A percentile compares a stretch with the other conserved stretches of the same genome.
Conservation (phyloP, 2,797 vertebrate species). For the Urocyon cinereoargenteus region DNA sequence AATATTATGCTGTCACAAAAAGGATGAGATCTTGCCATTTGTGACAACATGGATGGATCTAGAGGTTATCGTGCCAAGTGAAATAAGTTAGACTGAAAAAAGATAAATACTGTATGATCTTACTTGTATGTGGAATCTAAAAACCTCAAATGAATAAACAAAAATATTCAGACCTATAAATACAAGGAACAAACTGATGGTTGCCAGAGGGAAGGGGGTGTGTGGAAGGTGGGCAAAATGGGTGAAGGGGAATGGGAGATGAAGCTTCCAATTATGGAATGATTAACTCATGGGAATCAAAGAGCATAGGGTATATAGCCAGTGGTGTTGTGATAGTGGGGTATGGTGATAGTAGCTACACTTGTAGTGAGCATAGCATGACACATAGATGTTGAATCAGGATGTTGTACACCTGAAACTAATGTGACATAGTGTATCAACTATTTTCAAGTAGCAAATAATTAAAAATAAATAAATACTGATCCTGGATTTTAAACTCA, state of each 20-base stretch:
- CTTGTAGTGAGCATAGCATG: neutral
- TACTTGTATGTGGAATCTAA: neutral
- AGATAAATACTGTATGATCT: neutral
- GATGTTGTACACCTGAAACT: neutral
- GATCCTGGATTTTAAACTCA: neutral
- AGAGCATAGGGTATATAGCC: neutral
- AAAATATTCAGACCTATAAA: neutral
- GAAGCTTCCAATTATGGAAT: neutral
- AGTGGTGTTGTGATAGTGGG: neutral
- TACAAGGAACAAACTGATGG: neutral
- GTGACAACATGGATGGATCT: neutral
- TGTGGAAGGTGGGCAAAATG: neutral
- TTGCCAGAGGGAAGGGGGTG: neutral
- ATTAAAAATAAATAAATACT: neutral
- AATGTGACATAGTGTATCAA: neutral
- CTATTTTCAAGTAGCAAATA: neutral
- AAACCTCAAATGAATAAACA: neutral
- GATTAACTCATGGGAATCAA: neutral
- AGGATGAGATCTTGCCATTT: neutral
- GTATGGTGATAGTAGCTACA: neutral
- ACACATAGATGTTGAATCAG: neutral
- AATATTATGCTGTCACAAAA: neutral
- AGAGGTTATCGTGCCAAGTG: neutral
- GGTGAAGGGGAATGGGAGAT: neutral
- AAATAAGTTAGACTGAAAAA: neutral